A percentile compares a stretch with the other conserved stretches of the same genome.
Evolutionary conservation across 2,797 vertebrate genomes (phyloP).

Genomic region (Selene dorsalis): DNA sequence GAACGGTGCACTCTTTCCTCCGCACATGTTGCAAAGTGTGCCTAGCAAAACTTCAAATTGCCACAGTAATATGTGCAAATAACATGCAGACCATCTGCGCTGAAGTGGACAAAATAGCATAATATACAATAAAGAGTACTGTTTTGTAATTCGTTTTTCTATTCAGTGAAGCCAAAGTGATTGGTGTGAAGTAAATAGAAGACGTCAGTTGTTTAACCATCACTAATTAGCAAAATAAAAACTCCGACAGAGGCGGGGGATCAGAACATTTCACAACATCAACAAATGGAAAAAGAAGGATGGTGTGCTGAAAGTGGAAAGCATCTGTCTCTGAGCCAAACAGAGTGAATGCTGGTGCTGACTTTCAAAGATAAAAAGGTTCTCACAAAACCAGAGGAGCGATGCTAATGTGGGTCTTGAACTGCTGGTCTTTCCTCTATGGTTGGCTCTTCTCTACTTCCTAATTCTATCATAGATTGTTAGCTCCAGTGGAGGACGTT

Average conservation of each 20-base stretch:
- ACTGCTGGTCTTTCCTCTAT: conserved; percentile 34
- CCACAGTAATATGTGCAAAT: conserved; percentile 26
- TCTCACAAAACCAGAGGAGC: conserved; percentile 41
- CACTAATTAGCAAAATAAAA: conserved; percentile 5
- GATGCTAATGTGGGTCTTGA: conserved; percentile 42
- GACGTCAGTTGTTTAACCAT: conserved; percentile 3
- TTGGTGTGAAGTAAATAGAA: conserved; percentile 4
- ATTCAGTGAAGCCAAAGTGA: conserved; percentile 19
- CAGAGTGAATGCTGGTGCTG: conserved; percentile 30
- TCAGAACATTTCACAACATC: conserved; percentile 10
- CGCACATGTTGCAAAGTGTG: conserved; percentile 18
- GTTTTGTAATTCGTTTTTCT: conserved; percentile 27
- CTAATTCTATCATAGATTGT: conserved; percentile 19
- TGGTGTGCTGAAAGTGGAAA: conserved; percentile 26
- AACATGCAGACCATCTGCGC: conserved; percentile 23
- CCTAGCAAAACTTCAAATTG: conserved; percentile 1
- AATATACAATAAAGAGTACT: not conserved
- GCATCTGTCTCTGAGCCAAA: conserved; percentile 36
- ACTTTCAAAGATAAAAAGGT: conserved; percentile 50
- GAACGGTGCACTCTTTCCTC: not conserved
- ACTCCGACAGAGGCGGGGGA: not conserved
- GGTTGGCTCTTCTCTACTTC: conserved; percentile 13
- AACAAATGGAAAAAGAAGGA: conserved; percentile 11
- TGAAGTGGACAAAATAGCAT: conserved; percentile 13
- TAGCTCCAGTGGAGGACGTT: conserved; percentile 6